These are phyloP conservation scores for Lasioglossum morio DNA, from an alignment of 2,888 invertebrate species.

Conservation along the genomic window DNA sequence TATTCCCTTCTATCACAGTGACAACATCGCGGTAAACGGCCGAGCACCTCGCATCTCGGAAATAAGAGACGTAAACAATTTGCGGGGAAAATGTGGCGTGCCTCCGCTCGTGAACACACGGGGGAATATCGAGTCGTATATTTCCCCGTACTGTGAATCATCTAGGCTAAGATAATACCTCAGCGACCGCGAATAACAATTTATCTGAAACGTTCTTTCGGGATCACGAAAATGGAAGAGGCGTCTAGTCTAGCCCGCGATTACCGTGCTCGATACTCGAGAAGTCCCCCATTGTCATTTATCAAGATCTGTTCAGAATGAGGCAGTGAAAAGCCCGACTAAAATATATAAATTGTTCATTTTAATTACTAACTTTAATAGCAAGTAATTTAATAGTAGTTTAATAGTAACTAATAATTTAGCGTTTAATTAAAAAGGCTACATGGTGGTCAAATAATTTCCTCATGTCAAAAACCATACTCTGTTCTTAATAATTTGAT, in stretches of 20 bases:
- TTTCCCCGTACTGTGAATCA: slow-evolving; percentile 48
- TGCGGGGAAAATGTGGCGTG: slow-evolving; percentile 45
- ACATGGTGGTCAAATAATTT: not conserved
- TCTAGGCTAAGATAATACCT: slow-evolving; percentile 44
- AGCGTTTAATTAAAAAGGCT: not conserved
- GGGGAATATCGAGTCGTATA: slow-evolving; percentile 49
- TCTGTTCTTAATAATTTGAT: not conserved
- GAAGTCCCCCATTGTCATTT: too few relatives aligned
- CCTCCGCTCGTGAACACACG: slow-evolving; percentile 26
- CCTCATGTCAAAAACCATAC: not conserved
- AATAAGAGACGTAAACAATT: slow-evolving; percentile 63
- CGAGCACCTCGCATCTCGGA: slow-evolving; percentile 31
- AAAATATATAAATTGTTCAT: not conserved
- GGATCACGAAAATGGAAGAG: slow-evolving; percentile 16
- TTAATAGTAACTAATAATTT: too few relatives aligned
- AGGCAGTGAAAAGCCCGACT: not conserved
- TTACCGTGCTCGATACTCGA: slow-evolving; percentile 13
- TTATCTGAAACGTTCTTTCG: slow-evolving; percentile 26
- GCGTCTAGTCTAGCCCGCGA: not conserved
- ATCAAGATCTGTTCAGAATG: not conserved
- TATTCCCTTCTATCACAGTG: slow-evolving; percentile 1
- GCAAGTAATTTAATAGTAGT: too few relatives aligned
- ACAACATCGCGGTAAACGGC: slow-evolving; percentile 25
- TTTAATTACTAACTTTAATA: not conserved
- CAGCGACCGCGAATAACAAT: slow-evolving; percentile 40